Conservation (phyloP, 2,888 invertebrate genomes). For the Chesias legatella region DNA sequence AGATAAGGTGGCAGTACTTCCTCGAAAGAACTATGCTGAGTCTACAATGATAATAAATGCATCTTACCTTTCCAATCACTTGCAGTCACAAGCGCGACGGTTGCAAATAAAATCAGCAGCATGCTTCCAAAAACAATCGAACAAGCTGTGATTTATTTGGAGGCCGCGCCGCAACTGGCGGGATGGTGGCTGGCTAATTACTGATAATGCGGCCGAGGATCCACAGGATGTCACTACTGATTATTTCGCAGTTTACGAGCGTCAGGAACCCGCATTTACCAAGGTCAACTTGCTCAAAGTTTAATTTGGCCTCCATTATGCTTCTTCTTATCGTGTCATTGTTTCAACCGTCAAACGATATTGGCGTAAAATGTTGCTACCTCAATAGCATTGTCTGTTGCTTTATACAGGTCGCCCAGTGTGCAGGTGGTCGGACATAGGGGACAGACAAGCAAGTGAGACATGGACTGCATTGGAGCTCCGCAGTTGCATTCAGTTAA, state of each 20-base stretch:
- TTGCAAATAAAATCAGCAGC: constrained; percentile 40
- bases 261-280: constrained; percentile 17
- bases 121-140: constrained; percentile 30
- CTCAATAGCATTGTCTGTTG: too few species aligned
- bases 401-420: too few species aligned
- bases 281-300: constrained; percentile 12
- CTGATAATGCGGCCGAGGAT: constrained; percentile 29
- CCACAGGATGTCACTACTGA: constrained; percentile 57
- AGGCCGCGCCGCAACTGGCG: constrained; percentile 22
- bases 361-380: too few species aligned
- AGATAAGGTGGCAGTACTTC: too few species aligned
- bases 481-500: too few species aligned
- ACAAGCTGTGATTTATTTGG: constrained; percentile 27
- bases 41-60: neutral
- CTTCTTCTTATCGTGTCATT: too few species aligned
- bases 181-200: constrained; percentile 35
- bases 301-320: too few species aligned
- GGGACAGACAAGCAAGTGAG: too few species aligned
- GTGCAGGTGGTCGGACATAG: too few species aligned
- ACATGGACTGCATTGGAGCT: too few species aligned
- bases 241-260: constrained; percentile 28
- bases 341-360: too few species aligned
- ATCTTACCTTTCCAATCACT: constrained; percentile 21
- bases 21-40: too few species aligned
- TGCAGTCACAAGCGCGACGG: constrained; percentile 30